Evolutionary conservation across 2,888 invertebrate genomes (phyloP).

Genomic region (Arrhopalites spinosus): DNA sequence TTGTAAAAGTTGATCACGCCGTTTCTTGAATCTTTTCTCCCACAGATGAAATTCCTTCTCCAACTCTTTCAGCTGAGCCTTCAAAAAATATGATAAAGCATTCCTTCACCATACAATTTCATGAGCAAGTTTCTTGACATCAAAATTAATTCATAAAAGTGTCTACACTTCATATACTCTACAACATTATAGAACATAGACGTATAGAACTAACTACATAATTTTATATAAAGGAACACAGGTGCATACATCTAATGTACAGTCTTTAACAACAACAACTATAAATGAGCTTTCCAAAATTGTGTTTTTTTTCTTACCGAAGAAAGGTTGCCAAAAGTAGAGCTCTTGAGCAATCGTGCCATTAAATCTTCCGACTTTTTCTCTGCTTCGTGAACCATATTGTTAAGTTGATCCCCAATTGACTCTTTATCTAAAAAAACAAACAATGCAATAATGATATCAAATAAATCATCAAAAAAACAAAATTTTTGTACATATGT

Average conservation of each 20-base stretch:
- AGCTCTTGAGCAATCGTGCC: slow-evolving; percentile 52
- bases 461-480: not conserved
- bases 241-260: too few relatives aligned
- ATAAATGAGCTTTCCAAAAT: too few relatives aligned
- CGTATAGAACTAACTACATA: too few relatives aligned
- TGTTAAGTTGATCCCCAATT: slow-evolving; percentile 75
- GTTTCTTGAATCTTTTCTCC: slow-evolving; percentile 79
- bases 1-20: too few relatives aligned
- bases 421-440: slow-evolving; percentile 76
- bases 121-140: too few relatives aligned
- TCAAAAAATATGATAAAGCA: too few relatives aligned
- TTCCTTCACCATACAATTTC: too few relatives aligned
- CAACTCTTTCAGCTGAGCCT: slow-evolving; percentile 63
- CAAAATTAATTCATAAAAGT: too few relatives aligned
- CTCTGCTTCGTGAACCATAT: slow-evolving; percentile 81
- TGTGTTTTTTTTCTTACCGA: slow-evolving; percentile 16
- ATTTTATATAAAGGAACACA: too few relatives aligned
- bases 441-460: not conserved
- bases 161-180: too few relatives aligned
- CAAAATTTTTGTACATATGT: not conserved
- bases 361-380: slow-evolving; percentile 65
- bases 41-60: slow-evolving; percentile 85
- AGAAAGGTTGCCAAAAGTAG: slow-evolving; percentile 53
- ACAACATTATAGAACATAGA: too few relatives aligned
- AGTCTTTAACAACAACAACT: too few relatives aligned